Percentiles rank a stretch among this genome's conserved stretches.
Conservation (phyloP, 1,140 invertebrate genomes). For the Ylistrum balloti region DNA sequence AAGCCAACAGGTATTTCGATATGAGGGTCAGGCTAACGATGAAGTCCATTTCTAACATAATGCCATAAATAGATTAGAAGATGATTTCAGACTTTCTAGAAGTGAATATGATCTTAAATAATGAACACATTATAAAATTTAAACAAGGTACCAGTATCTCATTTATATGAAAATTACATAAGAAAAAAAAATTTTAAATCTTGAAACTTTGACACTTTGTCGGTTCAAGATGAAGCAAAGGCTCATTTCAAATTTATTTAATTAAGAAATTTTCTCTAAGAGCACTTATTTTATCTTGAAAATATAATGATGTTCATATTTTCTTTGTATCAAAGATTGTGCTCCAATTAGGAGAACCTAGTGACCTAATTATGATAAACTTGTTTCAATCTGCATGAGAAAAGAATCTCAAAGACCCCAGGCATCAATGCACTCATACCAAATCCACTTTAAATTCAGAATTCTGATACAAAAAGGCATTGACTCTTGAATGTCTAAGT, state of each 20-base stretch:
- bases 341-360: background rate
- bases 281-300: background rate
- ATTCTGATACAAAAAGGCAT: constrained; percentile 21
- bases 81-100: background rate
- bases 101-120: background rate
- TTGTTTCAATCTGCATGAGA: background rate
- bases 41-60: background rate
- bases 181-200: background rate
- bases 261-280: background rate
- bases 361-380: background rate
- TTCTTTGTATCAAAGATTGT: background rate
- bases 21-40: background rate
- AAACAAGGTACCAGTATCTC: background rate
- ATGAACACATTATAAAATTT: background rate
- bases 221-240: background rate
- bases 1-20: background rate
- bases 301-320: background rate
- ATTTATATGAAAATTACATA: background rate
- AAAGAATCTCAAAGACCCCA: background rate
- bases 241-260: background rate
- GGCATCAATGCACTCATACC: background rate
- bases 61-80: background rate
- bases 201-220: background rate
- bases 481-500: background rate
- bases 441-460: background rate